A percentile compares a stretch with the other conserved stretches of the same genome.
These are phyloP conservation scores for Urophycis tenuis DNA, from an alignment of 2,797 vertebrate species.

Conservation along the genomic window DNA sequence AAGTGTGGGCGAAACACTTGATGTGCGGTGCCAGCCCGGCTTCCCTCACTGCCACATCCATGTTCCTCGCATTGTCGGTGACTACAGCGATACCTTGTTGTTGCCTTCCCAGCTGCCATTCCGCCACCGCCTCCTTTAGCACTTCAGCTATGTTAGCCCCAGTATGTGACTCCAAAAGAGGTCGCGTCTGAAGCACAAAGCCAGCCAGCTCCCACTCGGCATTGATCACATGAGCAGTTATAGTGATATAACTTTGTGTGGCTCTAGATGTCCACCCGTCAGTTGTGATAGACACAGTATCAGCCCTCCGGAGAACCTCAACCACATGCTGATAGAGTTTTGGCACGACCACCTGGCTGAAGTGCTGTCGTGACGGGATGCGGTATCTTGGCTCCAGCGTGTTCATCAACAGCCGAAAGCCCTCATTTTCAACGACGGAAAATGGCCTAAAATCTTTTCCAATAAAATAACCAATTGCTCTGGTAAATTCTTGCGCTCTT, in stretches of 20 bases:
- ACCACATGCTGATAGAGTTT: too few species aligned
- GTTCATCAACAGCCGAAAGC: too few species aligned
- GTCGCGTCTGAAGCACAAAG: not conserved
- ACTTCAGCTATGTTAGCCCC: not conserved
- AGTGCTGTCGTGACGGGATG: too few species aligned
- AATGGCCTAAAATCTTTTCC: too few species aligned
- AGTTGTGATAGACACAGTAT: not conserved
- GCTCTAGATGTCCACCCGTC: not conserved
- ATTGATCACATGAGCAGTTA: not conserved
- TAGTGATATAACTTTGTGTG: conserved; percentile 2
- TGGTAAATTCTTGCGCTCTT: not conserved
- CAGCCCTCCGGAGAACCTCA: too few species aligned
- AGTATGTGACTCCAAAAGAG: not conserved
- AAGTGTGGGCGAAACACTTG: not conserved
- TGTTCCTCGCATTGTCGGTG: not conserved
- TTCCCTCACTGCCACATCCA: not conserved
- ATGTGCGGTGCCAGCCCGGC: not conserved
- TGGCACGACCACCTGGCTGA: too few species aligned
- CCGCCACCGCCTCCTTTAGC: not conserved
- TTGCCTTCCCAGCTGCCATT: not conserved
- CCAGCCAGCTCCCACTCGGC: not conserved
- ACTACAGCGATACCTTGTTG: too few species aligned
- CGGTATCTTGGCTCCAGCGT: too few species aligned
- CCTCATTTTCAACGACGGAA: too few species aligned
- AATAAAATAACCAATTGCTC: too few species aligned